Conservation (phyloP, 2,113 vertebrate species). For the Seriola aureovittata region DNA sequence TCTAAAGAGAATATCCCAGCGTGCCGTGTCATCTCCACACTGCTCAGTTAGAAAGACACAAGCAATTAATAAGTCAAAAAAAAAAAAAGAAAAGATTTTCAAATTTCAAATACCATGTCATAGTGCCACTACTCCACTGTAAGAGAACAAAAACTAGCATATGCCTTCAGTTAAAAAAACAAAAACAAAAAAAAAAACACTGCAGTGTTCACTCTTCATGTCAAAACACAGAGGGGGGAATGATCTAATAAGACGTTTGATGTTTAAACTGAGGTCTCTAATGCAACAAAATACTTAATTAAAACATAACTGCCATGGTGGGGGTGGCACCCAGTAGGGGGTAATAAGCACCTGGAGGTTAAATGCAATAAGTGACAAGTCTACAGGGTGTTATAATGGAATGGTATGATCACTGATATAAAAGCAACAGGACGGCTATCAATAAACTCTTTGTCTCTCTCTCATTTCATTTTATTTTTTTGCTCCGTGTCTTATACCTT, state of each 20-base stretch:
- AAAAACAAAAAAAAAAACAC: slow-evolving; percentile 7
- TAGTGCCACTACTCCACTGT: slow-evolving; percentile 36
- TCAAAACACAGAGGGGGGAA: slow-evolving; percentile 50
- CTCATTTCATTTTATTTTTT: slow-evolving; percentile 9
- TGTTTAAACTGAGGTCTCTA: slow-evolving; percentile 62
- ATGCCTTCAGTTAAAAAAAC: slow-evolving; percentile 51
- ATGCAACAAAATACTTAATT: slow-evolving; percentile 69
- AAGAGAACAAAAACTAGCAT: slow-evolving; percentile 60
- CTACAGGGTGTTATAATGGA: slow-evolving; percentile 31
- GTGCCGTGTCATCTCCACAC: slow-evolving; percentile 77
- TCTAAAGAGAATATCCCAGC: slow-evolving; percentile 81
- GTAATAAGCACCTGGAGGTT: slow-evolving; percentile 53
- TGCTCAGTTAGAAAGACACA: slow-evolving; percentile 77
- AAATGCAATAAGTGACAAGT: slow-evolving; percentile 58
- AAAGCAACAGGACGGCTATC: slow-evolving; percentile 6
- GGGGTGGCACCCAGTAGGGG: slow-evolving; percentile 43
- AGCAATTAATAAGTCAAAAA: slow-evolving; percentile 85
- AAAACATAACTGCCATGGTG: slow-evolving; percentile 53
- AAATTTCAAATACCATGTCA: slow-evolving; percentile 67
- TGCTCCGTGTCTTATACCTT: slow-evolving; percentile 10
- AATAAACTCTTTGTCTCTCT: slow-evolving; percentile 13
- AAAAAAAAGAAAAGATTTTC: slow-evolving; percentile 61
- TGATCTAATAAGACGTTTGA: slow-evolving; percentile 68
- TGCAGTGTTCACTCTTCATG: slow-evolving; percentile 45
- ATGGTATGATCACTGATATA: slow-evolving; percentile 11